Base-by-base conservation (phyloP, 1,140 invertebrate genomes). In the Conus ventricosus region DNA sequence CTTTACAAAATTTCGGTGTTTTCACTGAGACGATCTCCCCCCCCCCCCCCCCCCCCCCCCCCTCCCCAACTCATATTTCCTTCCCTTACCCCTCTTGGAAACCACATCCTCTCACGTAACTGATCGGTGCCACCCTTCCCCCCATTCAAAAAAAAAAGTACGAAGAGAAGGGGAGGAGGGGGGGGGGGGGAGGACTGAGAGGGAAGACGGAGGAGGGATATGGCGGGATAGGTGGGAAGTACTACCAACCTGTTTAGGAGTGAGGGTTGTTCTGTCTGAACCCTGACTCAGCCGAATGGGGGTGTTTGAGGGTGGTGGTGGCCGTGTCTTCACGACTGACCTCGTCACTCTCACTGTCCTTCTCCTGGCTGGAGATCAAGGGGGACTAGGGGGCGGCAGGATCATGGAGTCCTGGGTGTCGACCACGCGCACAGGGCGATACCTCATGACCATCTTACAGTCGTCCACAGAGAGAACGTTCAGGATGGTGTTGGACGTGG, bases 391-490 rank as follows among this genome's bases (percentile, higher is more conserved):
- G 11, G 53, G 54, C 0, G 85, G 75, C 10, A 55, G 71, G 53
- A 87, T 78, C 85, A 78, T 87, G 67, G 17, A 11, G 20, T 87
- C 53, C 20, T 87, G 83, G 67, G 80, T 82, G 76, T 76, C 67
- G 27, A 88, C 15, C 23, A 87, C 87, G 25, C 81, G 23, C 55
- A 51, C 39, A 51, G 87, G 88, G 5, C 71, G 80, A 75, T 91
- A 88, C 80, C 87, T 75, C 84, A 88, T 87, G 23, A 81, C 51
- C 82, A 90, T 86, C 83, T 91, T 92, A 75, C 91, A 92, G 84
- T 94, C 93, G 86, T 94, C 93, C 13, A 94, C 92, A 55, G 93
- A 91, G 8, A 93, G 90, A 0, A 94, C 90, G 88, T 93, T 92
- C 10, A 94, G 89, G 51, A 94, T 90, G 81, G 80, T 87, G 85